Evolutionary conservation across 2,888 invertebrate genomes (phyloP).

Genomic region (Celastrina argiolus): DNA sequence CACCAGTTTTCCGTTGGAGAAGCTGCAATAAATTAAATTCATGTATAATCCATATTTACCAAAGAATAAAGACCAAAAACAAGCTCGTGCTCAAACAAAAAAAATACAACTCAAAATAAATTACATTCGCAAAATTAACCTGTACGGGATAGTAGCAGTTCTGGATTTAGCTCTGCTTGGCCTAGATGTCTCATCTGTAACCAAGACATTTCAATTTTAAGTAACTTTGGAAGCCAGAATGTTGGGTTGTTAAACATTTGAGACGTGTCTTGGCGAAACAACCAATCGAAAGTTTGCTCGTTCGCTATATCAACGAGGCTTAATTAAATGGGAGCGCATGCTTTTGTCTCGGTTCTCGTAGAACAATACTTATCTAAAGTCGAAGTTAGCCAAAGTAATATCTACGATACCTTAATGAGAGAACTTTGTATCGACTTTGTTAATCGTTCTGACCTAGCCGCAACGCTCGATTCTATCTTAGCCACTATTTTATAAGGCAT

Average conservation of each 20-base stretch:
- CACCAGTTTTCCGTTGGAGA: constrained; percentile 78
- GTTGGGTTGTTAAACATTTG: constrained; percentile 19
- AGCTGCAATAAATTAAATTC: constrained; percentile 64
- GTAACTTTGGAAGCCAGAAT: constrained; percentile 22
- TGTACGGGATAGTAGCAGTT: constrained; percentile 74
- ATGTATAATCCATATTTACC: not conserved
- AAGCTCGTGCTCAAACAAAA: constrained; percentile 18
- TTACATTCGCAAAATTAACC: constrained; percentile 52
- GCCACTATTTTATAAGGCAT: not conserved
- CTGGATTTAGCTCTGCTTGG: constrained; percentile 77
- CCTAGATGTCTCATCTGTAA: constrained; percentile 76
- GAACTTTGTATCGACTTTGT: constrained; percentile 74
- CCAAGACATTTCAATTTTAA: constrained; percentile 53
- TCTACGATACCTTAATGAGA: constrained; percentile 75
- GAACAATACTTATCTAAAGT: constrained; percentile 73
- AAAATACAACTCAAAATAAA: constrained; percentile 24
- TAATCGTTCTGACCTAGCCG: constrained; percentile 65
- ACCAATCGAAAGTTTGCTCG: constrained; percentile 56
- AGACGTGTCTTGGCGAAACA: constrained; percentile 51
- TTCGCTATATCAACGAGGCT: constrained; percentile 57
- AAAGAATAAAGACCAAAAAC: not conserved
- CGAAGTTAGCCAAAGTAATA: constrained; percentile 72
- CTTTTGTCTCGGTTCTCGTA: constrained; percentile 68
- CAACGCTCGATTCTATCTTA: constrained; percentile 37
- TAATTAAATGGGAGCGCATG: constrained; percentile 73